Evolutionary conservation across 2,888 invertebrate genomes (phyloP), one percentile per base, ranked within the genome.

Genomic region (Drosophila nigricruria): DNA sequence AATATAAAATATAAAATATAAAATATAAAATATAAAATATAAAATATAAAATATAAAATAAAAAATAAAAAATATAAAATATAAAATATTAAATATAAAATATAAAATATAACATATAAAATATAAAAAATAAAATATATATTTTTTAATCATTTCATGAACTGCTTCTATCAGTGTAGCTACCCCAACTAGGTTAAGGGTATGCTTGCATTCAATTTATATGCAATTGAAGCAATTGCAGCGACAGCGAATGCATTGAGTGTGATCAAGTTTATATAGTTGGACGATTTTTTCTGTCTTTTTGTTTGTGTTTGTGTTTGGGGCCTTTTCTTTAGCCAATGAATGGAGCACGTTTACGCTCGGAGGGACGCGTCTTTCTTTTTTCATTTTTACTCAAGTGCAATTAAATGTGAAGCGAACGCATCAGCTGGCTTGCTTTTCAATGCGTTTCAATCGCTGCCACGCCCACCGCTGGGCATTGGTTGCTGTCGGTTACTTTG

Each of bases 291-390:
- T 57, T 45, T 32, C 3, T 6, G 8, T 20, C 6, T 20, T 23
- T 23, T 3, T 14, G 32, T 40, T 10, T 73, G 27, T 23, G 30
- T 30, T 59, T 42, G 61, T 34, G 30, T 32, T 38, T 12, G 53
- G 56, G 23, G n/a, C 12, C 34, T 16, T 38, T 60, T 25, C 25
- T 42, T 40, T 18, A 30, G 56, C 60, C 60, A 63, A 12, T 63
- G 59, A 67, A 67, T 79, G 54, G 60, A 59, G 34, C 62, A 43
- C 56, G 64, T 77, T 77, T 57, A 58, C 88, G 80, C 86, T 79
- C 73, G 86, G 74, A 74, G 72, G 53, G 79, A 16, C 3, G 23
- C 10, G 14, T 36, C 10, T 12, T 49, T 23, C 16, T 4, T 14
- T 52, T 16, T 9, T 16, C 36, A 8, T n/a, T 36, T 23, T n/a